Conservation (phyloP, 1,140 invertebrate species). For the Xylocopa sonorina region DNA sequence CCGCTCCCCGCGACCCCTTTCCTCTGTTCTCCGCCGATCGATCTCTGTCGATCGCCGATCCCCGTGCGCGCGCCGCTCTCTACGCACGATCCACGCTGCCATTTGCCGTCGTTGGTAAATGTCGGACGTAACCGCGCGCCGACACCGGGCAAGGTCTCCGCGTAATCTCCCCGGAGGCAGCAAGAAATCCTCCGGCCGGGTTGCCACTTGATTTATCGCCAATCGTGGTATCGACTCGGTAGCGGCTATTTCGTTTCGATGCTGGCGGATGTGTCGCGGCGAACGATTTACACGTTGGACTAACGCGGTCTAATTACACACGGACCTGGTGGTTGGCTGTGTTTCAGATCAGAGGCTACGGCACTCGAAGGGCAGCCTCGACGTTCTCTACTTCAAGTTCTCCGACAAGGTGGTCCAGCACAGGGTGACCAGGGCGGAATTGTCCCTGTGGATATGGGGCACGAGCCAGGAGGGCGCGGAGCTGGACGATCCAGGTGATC, state of each 20-base stretch:
- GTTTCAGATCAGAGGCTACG: slow-evolving; percentile 81
- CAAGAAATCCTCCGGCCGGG: slow-evolving; percentile 54
- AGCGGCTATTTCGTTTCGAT: no score
- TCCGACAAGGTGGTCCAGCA: slow-evolving; percentile 83
- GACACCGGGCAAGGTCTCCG: slow-evolving; percentile 2
- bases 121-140: slow-evolving; percentile 56
- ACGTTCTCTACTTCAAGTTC: slow-evolving; percentile 84
- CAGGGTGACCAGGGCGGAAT: slow-evolving; percentile 81
- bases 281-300: no score
- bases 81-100: neutral
- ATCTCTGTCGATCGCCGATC: slow-evolving; percentile 6
- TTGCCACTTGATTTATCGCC: slow-evolving; percentile 62
- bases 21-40: neutral
- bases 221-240: slow-evolving; percentile 34
- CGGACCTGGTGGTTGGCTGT: no score
- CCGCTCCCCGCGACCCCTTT: neutral
- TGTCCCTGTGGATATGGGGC: slow-evolving; percentile 83
- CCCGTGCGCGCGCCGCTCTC: no score
- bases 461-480: slow-evolving; percentile 51
- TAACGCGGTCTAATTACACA: no score
- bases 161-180: neutral
- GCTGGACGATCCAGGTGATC: slow-evolving; percentile 36
- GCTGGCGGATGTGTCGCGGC: no score
- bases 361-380: slow-evolving; percentile 79
- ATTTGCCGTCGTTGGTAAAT: slow-evolving; percentile 48